Evolutionary conservation across 2,888 invertebrate genomes (phyloP), one percentile per base, ranked within the genome.

Genomic region (Eilema depressum): DNA sequence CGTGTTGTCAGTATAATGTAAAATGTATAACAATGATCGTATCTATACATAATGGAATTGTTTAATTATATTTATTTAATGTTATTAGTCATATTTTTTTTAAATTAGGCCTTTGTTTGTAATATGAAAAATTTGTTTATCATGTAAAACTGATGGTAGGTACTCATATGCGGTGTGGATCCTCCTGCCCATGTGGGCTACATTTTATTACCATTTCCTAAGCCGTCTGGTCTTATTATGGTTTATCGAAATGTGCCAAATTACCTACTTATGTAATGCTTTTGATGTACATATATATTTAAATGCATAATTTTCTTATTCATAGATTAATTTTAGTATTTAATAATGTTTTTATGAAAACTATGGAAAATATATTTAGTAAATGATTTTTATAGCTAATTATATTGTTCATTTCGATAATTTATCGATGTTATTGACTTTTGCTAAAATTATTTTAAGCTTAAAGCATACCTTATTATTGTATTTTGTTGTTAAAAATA

Each of bases 401-500:
- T 69, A 66, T 70, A 66, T 70, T 69, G 63, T 71, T 80, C 70
- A 77, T 77, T 81, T 83, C 68, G 73, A 83, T 75, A 70, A 70
- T 75, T 76, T 76, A 66, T 81, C 70, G 73, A 74, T 78, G 72
- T 68, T 75, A 66, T 59, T 66, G 73, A 76, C 75, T 71, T 20
- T 69, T 76, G 74, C 74, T 73, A 67, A 71, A 69, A 77, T 79
- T 57, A 71, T 81, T 66, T 81, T 66, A 83, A 84, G 88, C 86
- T 87, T 84, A 80, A 88, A 88, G 88, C 88, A 78, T 75, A 72
- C 68, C 73, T 70, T 83, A 80, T 81, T 75, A 75, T 73, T 73
- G 59, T 70, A 70, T 79, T 82, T 77, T 83, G 80, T 84, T 86
- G 79, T 83, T 83, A 76, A 71, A 77, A 72, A 71, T 79, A 41